Conservation (phyloP, 2,113 vertebrate genomes). For the Hypanus sabinus region DNA sequence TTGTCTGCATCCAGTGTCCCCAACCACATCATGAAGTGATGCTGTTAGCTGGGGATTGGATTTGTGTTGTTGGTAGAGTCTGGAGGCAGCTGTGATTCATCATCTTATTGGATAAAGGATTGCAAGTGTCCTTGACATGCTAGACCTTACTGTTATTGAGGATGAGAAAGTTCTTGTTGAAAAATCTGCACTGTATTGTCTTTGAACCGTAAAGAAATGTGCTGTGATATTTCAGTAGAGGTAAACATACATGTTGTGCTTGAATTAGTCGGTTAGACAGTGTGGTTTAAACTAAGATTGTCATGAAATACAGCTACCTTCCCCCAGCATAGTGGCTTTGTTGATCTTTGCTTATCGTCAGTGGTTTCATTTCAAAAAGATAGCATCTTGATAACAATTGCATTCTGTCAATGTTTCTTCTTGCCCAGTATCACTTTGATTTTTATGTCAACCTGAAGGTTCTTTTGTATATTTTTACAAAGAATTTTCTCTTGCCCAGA, state of each 20-base stretch:
- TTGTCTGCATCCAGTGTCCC: too few relatives aligned
- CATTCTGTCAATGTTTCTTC: neutral
- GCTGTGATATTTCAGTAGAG: neutral
- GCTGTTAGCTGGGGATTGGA: too few relatives aligned
- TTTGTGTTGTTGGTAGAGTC: too few relatives aligned
- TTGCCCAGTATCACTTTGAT: constrained; percentile 16
- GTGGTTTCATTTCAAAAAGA: constrained; percentile 1
- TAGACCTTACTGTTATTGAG: too few relatives aligned
- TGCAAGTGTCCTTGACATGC: too few relatives aligned
- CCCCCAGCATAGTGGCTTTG: neutral
- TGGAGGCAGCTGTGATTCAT: too few relatives aligned
- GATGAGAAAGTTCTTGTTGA: neutral
- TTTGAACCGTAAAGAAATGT: neutral
- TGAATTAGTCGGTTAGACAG: constrained; percentile 10
- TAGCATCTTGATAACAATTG: neutral
- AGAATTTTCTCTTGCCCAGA: neutral
- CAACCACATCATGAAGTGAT: too few relatives aligned
- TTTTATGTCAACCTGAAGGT: neutral
- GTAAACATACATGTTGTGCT: neutral
- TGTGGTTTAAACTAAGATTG: neutral
- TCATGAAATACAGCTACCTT: neutral
- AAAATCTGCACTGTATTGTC: neutral
- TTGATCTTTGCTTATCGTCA: neutral
- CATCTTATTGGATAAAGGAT: too few relatives aligned
- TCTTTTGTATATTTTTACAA: constrained; percentile 7